phyloP scores from a whole-genome alignment of 2,888 invertebrate genomes.

The Tanytarsus gracilentus region DNA sequence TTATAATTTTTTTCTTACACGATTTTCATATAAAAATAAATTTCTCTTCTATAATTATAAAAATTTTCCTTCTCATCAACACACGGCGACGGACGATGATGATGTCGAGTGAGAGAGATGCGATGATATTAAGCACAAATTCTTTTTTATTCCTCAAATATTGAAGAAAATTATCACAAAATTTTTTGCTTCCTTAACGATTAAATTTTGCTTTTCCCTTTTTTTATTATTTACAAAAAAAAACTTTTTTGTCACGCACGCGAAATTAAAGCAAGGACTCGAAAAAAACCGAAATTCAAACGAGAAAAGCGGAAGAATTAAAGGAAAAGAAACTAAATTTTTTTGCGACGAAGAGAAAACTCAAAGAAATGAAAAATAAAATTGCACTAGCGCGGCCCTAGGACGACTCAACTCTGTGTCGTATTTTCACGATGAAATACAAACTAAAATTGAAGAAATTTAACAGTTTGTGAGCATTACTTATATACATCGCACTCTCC shows the following conservation, averaged over 20 bases:
- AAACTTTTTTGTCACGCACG: background rate
- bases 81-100: too few species aligned
- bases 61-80: too few species aligned
- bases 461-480: conserved; percentile 13
- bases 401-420: too few species aligned
- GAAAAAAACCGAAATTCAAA: background rate
- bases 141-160: too few species aligned
- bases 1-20: too few species aligned
- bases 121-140: too few species aligned
- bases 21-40: too few species aligned
- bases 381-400: conserved; percentile 28
- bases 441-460: conserved; percentile 23
- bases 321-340: conserved; percentile 22
- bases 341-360: too few species aligned
- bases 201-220: background rate
- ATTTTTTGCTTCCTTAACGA: background rate
- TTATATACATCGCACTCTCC: conserved; percentile 10
- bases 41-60: too few species aligned
- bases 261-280: conserved; percentile 7
- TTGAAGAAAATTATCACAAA: background rate
- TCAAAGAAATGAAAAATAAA: conserved; percentile 19
- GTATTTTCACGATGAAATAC: conserved; percentile 27
- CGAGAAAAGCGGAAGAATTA: too few species aligned
- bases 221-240: background rate
- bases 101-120: too few species aligned